phyloP scores from a whole-genome alignment of 2,888 invertebrate species.

The Panzeria rudis region DNA sequence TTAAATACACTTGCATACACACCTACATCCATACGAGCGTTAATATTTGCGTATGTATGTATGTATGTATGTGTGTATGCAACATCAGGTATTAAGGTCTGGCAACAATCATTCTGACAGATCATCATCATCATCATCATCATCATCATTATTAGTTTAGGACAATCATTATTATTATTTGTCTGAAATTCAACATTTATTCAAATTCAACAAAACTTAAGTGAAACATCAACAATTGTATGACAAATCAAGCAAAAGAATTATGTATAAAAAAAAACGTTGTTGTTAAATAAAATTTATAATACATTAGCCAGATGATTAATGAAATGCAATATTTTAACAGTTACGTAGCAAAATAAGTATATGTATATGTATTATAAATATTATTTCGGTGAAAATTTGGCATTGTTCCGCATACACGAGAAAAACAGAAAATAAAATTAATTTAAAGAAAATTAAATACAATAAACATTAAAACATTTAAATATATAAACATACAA shows the following conservation, averaged over 20 bases:
- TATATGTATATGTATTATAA: constrained; percentile 34
- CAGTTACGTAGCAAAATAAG: constrained; percentile 63
- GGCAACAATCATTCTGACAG: constrained; percentile 45
- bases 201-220: constrained; percentile 36
- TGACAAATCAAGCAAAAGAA: constrained; percentile 53
- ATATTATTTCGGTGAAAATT: constrained; percentile 66
- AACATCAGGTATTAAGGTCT: constrained; percentile 26
- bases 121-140: constrained; percentile 6
- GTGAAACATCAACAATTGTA: constrained; percentile 66
- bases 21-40: constrained; percentile 3
- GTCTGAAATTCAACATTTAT: constrained; percentile 45
- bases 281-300: constrained; percentile 40
- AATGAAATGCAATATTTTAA: constrained; percentile 67
- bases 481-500: constrained; percentile 8
- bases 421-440: constrained; percentile 42
- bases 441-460: constrained; percentile 46
- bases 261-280: neutral
- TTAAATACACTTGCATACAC: constrained; percentile 34
- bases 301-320: constrained; percentile 52
- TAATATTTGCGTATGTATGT: neutral
- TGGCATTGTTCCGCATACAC: constrained; percentile 70
- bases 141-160: neutral
- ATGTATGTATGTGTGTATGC: neutral
- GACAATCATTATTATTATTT: constrained; percentile 36
- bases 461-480: constrained; percentile 25